Percentiles rank a stretch among this genome's conserved stretches.
These are phyloP conservation scores for Agonopterix arenella DNA, from an alignment of 2,888 invertebrate species.

Conservation along the genomic window DNA sequence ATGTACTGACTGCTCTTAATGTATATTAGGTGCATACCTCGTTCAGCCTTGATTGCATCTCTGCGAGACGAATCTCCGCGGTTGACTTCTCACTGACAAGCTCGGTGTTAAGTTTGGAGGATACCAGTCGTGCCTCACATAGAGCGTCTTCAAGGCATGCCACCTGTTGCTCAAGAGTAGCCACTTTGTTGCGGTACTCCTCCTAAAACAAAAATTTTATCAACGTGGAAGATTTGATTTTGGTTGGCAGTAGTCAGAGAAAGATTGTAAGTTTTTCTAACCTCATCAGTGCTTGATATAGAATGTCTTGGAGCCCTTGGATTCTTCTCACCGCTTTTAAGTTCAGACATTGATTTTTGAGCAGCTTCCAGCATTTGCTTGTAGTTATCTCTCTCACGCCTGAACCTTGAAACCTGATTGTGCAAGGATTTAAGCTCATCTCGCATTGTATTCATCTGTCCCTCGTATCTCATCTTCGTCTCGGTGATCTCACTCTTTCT, in stretches of 20 bases:
- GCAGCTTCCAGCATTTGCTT: constrained; percentile 93
- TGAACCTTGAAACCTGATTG: constrained; percentile 82
- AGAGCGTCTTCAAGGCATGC: constrained; percentile 92
- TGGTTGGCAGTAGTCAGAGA: neutral
- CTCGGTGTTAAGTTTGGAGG: constrained; percentile 91
- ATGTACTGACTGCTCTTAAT: too few species aligned
- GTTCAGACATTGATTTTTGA: constrained; percentile 87
- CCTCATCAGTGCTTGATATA: constrained; percentile 85
- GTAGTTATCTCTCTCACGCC: constrained; percentile 91
- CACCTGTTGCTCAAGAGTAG: constrained; percentile 88
- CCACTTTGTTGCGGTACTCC: constrained; percentile 83
- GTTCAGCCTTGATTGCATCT: constrained; percentile 91
- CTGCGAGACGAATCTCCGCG: constrained; percentile 90
- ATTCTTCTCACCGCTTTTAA: constrained; percentile 77
- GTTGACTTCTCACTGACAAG: constrained; percentile 92
- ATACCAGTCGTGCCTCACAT: constrained; percentile 88
- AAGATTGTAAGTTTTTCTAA: constrained; percentile 28
- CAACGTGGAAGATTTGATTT: too few species aligned
- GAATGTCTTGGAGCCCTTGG: constrained; percentile 76
- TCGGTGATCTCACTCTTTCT: constrained; percentile 88
- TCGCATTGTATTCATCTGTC: constrained; percentile 86
- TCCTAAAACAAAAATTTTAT: constrained; percentile 54
- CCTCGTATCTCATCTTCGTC: constrained; percentile 90
- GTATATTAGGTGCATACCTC: constrained; percentile 68
- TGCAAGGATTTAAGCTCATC: constrained; percentile 91